Percentiles rank a stretch among this genome's conserved stretches.
Evolutionary conservation across 2,888 invertebrate species (phyloP).

Genomic region (Octonoba sinensis): DNA sequence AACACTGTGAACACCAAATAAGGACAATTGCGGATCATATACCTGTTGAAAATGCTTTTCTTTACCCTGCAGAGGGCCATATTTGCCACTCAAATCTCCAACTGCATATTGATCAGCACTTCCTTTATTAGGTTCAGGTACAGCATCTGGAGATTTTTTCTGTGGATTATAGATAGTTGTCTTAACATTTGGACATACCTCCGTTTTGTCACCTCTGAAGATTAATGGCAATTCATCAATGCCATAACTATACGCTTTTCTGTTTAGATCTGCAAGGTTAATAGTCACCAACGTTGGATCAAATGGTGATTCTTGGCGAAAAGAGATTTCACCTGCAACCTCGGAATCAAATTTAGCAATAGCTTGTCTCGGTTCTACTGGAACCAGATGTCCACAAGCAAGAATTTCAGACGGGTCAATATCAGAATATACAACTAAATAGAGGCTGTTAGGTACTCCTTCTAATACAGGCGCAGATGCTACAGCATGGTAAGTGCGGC

Average conservation of each 20-base stretch:
- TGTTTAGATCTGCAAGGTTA: constrained; percentile 67
- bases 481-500: constrained; percentile 66
- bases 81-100: constrained; percentile 90
- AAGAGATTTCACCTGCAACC: constrained; percentile 63
- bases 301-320: constrained; percentile 66
- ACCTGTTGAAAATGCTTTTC: constrained; percentile 63
- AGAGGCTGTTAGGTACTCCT: constrained; percentile 73
- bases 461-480: constrained; percentile 79
- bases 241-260: constrained; percentile 66
- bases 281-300: constrained; percentile 73
- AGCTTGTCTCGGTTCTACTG: constrained; percentile 63
- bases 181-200: constrained; percentile 78
- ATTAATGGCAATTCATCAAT: constrained; percentile 67
- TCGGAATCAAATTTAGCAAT: constrained; percentile 64
- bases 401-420: constrained; percentile 74
- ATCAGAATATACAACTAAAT: constrained; percentile 85
- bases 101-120: constrained; percentile 91
- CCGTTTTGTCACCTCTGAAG: constrained; percentile 56
- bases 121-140: constrained; percentile 74
- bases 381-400: constrained; percentile 63
- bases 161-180: constrained; percentile 83
- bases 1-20: constrained; percentile 84
- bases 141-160: constrained; percentile 72
- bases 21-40: constrained; percentile 84
- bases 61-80: constrained; percentile 68